Evolutionary conservation across 2,113 vertebrate species (phyloP).

Genomic region (Rhagologus leucostigma): DNA sequence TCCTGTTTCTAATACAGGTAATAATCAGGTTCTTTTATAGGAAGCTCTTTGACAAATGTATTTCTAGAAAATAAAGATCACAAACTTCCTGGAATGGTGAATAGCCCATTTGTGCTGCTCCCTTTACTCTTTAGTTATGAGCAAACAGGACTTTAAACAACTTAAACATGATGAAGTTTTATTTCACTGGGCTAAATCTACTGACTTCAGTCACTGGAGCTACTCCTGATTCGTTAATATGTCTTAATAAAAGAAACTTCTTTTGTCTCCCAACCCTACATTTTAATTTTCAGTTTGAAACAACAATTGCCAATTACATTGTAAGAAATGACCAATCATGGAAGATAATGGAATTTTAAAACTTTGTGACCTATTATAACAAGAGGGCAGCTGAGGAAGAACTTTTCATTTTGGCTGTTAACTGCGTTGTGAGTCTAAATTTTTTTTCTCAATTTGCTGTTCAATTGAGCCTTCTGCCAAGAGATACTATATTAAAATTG

Average conservation of each 20-base stretch:
- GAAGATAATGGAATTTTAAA: neutral
- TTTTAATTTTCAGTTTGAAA: neutral
- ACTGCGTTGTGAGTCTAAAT: neutral
- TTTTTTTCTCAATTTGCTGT: neutral
- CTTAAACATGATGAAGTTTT: neutral
- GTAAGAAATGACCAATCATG: neutral
- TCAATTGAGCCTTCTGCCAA: neutral
- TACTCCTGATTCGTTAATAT: neutral
- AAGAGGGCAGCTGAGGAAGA: neutral
- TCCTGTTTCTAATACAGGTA: neutral
- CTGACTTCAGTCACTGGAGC: neutral
- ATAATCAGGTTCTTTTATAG: neutral
- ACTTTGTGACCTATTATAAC: neutral
- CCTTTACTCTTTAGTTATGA: neutral
- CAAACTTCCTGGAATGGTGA: neutral
- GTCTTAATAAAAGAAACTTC: neutral
- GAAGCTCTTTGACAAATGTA: neutral
- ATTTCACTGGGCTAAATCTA: neutral
- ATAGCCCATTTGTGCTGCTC: neutral
- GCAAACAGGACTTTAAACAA: neutral
- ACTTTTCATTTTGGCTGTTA: neutral
- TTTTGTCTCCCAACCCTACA: neutral
- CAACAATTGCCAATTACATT: neutral
- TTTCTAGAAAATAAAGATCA: neutral
- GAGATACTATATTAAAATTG: neutral